phyloP scores from a whole-genome alignment of 1,140 invertebrate genomes.

The Caenorhabditis tropicalis region DNA sequence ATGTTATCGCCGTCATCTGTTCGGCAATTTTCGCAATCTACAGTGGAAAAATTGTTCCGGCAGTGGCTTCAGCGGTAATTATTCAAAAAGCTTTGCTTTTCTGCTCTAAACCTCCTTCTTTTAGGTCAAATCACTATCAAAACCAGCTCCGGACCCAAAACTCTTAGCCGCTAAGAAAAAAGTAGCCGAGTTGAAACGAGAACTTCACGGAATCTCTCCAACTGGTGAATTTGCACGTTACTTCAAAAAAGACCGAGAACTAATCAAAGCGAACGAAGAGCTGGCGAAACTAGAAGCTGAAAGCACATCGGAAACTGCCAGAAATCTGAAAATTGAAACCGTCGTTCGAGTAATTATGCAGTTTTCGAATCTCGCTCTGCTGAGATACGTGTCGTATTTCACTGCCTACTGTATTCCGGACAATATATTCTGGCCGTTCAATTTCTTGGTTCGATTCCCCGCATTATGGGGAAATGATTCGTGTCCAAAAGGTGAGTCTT shows the following conservation, averaged over 20 bases:
- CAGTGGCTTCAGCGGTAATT: not conserved
- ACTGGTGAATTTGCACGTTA: not conserved
- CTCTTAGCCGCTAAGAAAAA: not conserved
- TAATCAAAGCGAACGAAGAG: not conserved
- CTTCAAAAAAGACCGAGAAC: slow-evolving; percentile 6
- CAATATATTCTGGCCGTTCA: slow-evolving; percentile 18
- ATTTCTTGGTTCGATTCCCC: not conserved
- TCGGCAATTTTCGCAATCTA: not conserved
- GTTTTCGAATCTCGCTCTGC: not conserved
- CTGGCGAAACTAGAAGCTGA: not conserved
- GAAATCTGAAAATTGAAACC: slow-evolving; percentile 20
- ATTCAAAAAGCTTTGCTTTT: not conserved
- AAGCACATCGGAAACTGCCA: not conserved
- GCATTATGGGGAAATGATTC: not conserved
- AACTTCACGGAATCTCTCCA: slow-evolving; percentile 9
- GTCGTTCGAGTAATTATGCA: not conserved
- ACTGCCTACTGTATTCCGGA: slow-evolving; percentile 32
- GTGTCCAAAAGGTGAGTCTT: not conserved
- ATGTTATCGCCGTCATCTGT: slow-evolving; percentile 7
- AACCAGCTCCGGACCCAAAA: not conserved
- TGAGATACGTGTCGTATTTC: not conserved
- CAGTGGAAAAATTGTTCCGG: not conserved
- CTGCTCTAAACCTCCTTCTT: not conserved
- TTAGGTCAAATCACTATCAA: not conserved
- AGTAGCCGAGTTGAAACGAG: not conserved